Evolutionary conservation across 2,113 vertebrate genomes (phyloP).

Genomic region (Crotalus viridis): DNA sequence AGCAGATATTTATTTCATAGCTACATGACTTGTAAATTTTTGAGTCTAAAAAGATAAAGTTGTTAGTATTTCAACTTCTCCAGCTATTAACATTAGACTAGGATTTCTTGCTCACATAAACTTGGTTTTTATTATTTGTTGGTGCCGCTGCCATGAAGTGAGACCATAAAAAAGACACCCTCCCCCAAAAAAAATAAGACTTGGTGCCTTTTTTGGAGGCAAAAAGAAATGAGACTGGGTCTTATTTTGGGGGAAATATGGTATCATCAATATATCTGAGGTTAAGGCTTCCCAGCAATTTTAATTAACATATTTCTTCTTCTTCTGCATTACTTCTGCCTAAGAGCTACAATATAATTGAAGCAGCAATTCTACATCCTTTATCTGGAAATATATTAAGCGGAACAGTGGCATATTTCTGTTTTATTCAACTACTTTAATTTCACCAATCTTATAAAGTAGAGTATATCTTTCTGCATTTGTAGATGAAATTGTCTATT

Average conservation of each 20-base stretch:
- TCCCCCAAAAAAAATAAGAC: too few relatives aligned
- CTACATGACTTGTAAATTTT: not conserved
- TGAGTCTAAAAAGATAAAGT: not conserved
- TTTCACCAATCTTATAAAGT: not conserved
- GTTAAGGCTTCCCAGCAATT: not conserved
- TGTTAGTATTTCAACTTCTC: not conserved
- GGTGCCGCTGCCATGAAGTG: too few relatives aligned
- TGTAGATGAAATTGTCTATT: not conserved
- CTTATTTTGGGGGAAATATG: too few relatives aligned
- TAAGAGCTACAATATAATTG: not conserved
- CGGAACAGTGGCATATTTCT: not conserved
- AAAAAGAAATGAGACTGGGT: too few relatives aligned
- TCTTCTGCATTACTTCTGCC: not conserved
- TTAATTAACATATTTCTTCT: not conserved
- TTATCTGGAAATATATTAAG: not conserved
- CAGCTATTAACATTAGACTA: not conserved
- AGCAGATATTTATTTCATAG: not conserved
- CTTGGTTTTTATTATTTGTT: not conserved
- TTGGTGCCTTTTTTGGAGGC: too few relatives aligned
- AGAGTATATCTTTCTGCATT: not conserved
- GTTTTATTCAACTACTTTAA: not conserved
- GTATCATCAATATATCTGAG: not conserved
- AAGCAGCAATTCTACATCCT: not conserved
- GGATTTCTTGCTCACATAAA: not conserved
- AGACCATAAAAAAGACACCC: too few relatives aligned